A percentile compares a stretch with the other conserved stretches of the same genome.
phyloP scores from a whole-genome alignment of 2,888 invertebrate species.

The Dasypolia templi region DNA sequence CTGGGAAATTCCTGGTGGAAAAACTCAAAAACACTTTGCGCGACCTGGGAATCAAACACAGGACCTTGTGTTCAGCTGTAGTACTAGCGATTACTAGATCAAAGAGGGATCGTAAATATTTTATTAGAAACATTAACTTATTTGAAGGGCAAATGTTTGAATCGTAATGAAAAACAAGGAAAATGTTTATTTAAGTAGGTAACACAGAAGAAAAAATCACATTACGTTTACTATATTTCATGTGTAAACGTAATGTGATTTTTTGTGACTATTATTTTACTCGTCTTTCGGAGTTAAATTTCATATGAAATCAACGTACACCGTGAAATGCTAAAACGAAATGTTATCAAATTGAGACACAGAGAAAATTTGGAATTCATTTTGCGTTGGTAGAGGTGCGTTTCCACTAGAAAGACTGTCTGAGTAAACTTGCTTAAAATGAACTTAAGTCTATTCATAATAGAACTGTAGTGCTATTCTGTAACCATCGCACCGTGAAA shows the following conservation, averaged over 20 bases:
- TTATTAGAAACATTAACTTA: neutral
- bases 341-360: slow-evolving; percentile 68
- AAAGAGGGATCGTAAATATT: neutral
- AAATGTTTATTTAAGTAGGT: slow-evolving; percentile 25
- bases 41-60: too few species aligned
- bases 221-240: too few species aligned
- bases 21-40: too few species aligned
- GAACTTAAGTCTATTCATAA: neutral
- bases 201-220: slow-evolving; percentile 12
- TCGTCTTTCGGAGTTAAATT: slow-evolving; percentile 67
- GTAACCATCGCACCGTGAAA: too few species aligned
- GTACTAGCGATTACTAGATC: too few species aligned
- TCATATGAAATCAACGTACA: slow-evolving; percentile 72
- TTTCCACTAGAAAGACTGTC: slow-evolving; percentile 26
- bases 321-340: slow-evolving; percentile 69
- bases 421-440: neutral
- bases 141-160: slow-evolving; percentile 24
- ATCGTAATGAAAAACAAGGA: slow-evolving; percentile 18
- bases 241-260: too few species aligned
- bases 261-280: slow-evolving; percentile 43
- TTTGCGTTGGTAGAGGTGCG: slow-evolving; percentile 52
- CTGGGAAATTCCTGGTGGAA: too few species aligned
- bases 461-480: too few species aligned
- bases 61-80: too few species aligned
- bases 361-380: slow-evolving; percentile 69